phyloP scores from a whole-genome alignment of 2,113 vertebrate genomes.

The Grammomys dolichurus region DNA sequence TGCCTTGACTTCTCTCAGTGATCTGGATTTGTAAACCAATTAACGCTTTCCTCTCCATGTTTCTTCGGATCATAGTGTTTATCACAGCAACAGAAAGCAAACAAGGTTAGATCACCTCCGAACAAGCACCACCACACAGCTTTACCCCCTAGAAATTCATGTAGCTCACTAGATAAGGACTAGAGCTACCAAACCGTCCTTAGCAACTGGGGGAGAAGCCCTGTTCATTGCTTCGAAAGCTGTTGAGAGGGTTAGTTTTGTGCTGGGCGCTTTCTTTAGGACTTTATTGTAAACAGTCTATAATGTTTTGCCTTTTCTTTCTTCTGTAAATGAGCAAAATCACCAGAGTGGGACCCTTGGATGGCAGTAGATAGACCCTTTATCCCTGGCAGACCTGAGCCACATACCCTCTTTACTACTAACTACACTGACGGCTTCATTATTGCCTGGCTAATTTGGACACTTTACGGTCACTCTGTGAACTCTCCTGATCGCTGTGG shows the following conservation, averaged over 20 bases:
- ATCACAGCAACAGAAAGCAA: neutral
- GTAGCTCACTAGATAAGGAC: neutral
- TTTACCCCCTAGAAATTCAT: neutral
- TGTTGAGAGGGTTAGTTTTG: neutral
- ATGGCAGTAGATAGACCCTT: neutral
- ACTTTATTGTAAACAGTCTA: neutral
- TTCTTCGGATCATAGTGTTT: neutral
- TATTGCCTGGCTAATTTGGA: neutral
- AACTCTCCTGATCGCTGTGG: neutral
- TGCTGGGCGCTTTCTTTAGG: neutral
- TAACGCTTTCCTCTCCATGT: neutral
- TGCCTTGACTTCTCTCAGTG: neutral
- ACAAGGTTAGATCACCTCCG: neutral
- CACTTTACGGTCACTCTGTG: neutral
- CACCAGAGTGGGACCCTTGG: neutral
- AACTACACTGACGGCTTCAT: neutral
- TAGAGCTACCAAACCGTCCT: too few relatives aligned
- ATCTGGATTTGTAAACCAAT: neutral
- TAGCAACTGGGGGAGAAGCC: neutral
- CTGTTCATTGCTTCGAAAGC: neutral
- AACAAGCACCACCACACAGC: too few relatives aligned
- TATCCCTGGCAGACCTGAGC: neutral
- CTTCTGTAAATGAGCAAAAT: neutral
- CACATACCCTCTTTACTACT: neutral
- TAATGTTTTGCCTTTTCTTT: neutral